Conservation (phyloP, 2,888 invertebrate genomes). For the Aphelenchoides bicaudatus region DNA sequence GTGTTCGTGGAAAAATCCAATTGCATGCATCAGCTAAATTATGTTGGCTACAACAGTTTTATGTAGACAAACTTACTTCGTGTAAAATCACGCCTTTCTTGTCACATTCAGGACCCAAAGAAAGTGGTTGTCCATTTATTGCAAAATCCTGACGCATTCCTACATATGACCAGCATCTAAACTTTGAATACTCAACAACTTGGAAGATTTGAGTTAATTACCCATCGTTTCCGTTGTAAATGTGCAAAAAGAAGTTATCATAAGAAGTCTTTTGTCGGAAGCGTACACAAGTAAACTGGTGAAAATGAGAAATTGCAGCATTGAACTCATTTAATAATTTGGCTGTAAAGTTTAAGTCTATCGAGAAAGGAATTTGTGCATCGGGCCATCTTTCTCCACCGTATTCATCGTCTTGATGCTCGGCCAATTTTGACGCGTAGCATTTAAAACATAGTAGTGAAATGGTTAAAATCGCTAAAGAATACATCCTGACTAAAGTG, state of each 20-base stretch:
- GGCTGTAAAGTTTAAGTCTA: background rate
- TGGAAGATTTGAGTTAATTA: slow-evolving; percentile 3
- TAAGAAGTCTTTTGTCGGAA: slow-evolving; percentile 21
- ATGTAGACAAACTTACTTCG: slow-evolving; percentile 17
- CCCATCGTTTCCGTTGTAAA: slow-evolving; percentile 28
- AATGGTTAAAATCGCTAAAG: no score
- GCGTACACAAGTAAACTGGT: slow-evolving; percentile 28
- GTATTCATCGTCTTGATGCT: background rate
- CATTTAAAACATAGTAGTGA: no score
- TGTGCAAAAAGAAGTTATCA: slow-evolving; percentile 27
- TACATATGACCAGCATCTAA: slow-evolving; percentile 39
- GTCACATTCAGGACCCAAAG: slow-evolving; percentile 29
- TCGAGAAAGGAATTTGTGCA: slow-evolving; percentile 14
- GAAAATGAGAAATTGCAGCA: slow-evolving; percentile 25
- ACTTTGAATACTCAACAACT: slow-evolving; percentile 4
- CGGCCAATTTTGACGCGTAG: no score
- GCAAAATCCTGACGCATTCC: slow-evolving; percentile 29
- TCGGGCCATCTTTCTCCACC: slow-evolving; percentile 19
- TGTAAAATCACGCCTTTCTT: slow-evolving; percentile 36
- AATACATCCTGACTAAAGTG: background rate
- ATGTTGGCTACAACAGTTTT: background rate
- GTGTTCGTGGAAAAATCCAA: slow-evolving; percentile 42
- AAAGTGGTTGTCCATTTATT: slow-evolving; percentile 31
- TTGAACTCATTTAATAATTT: background rate
- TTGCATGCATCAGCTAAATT: slow-evolving; percentile 5